Percentiles rank a stretch among this genome's conserved stretches.
Evolutionary conservation across 2,888 invertebrate species (phyloP).

Genomic region (Cosmia pyralina): DNA sequence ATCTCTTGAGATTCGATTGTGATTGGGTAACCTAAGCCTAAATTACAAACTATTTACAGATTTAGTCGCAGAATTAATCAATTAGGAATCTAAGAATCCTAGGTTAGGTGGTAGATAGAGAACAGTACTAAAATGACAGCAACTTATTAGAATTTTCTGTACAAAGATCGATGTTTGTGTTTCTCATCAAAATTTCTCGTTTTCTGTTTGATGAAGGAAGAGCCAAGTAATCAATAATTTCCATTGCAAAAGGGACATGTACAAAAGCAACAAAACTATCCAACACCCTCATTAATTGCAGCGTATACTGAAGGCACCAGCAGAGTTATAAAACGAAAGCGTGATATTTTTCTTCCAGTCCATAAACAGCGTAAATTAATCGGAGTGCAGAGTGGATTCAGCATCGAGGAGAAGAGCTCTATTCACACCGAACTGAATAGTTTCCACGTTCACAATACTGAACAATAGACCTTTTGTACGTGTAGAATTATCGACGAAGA

Average conservation of each 20-base stretch:
- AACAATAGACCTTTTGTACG: slow-evolving; percentile 61
- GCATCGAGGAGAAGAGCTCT: slow-evolving; percentile 33
- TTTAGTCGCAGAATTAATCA: slow-evolving; percentile 12
- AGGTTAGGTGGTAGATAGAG: background rate
- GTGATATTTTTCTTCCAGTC: slow-evolving; percentile 11
- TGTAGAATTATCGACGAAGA: slow-evolving; percentile 56
- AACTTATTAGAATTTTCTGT: background rate
- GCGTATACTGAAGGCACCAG: background rate
- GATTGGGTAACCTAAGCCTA: slow-evolving; percentile 3
- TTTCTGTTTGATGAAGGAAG: background rate
- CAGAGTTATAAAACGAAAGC: slow-evolving; percentile 4
- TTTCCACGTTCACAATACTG: slow-evolving; percentile 60
- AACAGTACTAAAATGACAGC: background rate
- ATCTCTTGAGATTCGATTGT: slow-evolving; percentile 19
- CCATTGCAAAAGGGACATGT: background rate
- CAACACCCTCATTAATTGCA: slow-evolving; percentile 12
- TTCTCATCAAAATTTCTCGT: no score
- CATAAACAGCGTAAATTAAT: slow-evolving; percentile 53
- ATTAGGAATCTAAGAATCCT: background rate
- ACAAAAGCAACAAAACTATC: background rate
- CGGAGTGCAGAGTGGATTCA: slow-evolving; percentile 52
- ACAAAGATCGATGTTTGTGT: background rate
- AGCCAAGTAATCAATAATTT: background rate
- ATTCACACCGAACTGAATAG: slow-evolving; percentile 63
- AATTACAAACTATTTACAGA: background rate